Evolutionary conservation across 2,888 invertebrate genomes (phyloP), one percentile per base, ranked within the genome.

Genomic region (Harpalus rufipes): DNA sequence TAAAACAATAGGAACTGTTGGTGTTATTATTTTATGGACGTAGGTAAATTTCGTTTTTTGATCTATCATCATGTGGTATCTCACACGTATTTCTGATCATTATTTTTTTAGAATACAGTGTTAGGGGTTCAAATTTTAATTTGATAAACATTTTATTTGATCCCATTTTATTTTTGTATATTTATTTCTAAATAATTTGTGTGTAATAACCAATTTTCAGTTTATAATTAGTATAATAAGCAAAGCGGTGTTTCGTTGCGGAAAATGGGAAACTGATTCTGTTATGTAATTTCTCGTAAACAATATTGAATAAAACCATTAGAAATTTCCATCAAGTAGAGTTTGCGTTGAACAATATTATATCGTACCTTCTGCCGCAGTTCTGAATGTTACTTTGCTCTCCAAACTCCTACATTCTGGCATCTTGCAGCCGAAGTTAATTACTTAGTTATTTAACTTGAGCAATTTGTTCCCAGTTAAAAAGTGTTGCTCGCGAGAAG

Each of bases 401-500:
- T 32, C 32, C 32, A 32, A 32, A 32, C 32, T 32, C 32, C 32
- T 4, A 32, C 32, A 32, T 32, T 68, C 18, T 14, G 16, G 72
- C 44, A 74, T 74, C 72, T 44, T 44, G 78, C 78, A 78, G 32
- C 85, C 83, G 84, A 86, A 87, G 87, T 87, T 88, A 88, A 88
- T 88, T 88, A 88, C 87, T 86, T 87, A 88, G 85, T 89, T 88
- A 87, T 86, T 86, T 87, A 90, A 89, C 89, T 90, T 89, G 86
- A 87, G 90, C 89, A 90, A 90, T 90, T 90, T 90, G 89, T 89
- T 84, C 89, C 89, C 89, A 89, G 89, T 89, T 89, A 89, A 90
- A 90, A 89, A 89, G 88, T 89, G 89, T 59, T 25, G 63, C 59
- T 63, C 76, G 41, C 61, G 86, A 74, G 86, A 85, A 85, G 86